Percentiles rank a stretch among this genome's conserved stretches.
Conservation (phyloP, 1,140 invertebrate genomes). For the Drosophila repleta region DNA sequence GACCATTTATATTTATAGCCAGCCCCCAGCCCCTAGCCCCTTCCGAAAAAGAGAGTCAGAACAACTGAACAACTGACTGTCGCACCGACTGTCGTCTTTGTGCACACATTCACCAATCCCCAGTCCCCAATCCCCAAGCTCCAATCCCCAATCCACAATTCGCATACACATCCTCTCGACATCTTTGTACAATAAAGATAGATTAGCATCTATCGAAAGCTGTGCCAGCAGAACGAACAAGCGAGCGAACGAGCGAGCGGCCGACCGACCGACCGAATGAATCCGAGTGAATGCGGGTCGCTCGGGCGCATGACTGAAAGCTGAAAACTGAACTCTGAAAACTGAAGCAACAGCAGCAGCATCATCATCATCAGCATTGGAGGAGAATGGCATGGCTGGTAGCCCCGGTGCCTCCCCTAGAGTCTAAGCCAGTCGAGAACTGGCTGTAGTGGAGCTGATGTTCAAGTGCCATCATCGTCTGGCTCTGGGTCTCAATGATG, state of each 20-base stretch:
- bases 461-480: slow-evolving; percentile 75
- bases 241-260: slow-evolving; percentile 44
- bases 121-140: slow-evolving; percentile 6
- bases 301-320: slow-evolving; percentile 58
- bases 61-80: slow-evolving; percentile 32
- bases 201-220: slow-evolving; percentile 76
- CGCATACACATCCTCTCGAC: slow-evolving; percentile 67
- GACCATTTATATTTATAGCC: slow-evolving; percentile 71
- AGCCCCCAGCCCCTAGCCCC: slow-evolving; percentile 47
- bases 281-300: slow-evolving; percentile 5
- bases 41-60: slow-evolving; percentile 42
- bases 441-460: slow-evolving; percentile 35
- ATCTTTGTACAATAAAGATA: slow-evolving; percentile 78
- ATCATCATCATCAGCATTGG: slow-evolving; percentile 21
- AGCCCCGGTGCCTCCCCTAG: slow-evolving; percentile 37
- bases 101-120: slow-evolving; percentile 35
- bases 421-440: slow-evolving; percentile 59
- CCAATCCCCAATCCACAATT: slow-evolving; percentile 26
- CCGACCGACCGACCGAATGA: slow-evolving; percentile 30
- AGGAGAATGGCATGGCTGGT: slow-evolving; percentile 13
- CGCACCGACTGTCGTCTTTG: slow-evolving; percentile 38
- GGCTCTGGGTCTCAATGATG: slow-evolving; percentile 49
- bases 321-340: slow-evolving; percentile 29
- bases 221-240: slow-evolving; percentile 59
- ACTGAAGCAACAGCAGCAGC: slow-evolving; percentile 21